Percentiles rank a stretch among this genome's conserved stretches.
phyloP scores from a whole-genome alignment of 2,888 invertebrate species.

The Cheilosia vulpina region DNA sequence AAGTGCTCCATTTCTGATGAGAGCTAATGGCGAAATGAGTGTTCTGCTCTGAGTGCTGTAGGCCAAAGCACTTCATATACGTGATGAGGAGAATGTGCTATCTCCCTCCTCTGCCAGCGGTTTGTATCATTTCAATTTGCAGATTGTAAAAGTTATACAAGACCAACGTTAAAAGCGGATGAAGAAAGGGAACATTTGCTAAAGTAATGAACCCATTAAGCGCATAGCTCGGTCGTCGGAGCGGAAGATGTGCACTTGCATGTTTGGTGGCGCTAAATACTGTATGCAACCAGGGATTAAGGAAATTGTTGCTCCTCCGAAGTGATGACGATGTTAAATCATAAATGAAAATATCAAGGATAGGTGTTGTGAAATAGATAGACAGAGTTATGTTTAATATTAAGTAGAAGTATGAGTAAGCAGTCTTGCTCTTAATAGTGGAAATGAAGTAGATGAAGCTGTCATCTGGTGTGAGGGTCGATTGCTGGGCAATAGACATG shows the following conservation, averaged over 20 bases:
- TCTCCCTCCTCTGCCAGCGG: neutral
- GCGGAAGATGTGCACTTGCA: constrained; percentile 56
- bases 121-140: constrained; percentile 46
- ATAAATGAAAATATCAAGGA: neutral
- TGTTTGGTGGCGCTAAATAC: constrained; percentile 22
- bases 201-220: constrained; percentile 55
- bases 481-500: too few relatives aligned
- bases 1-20: constrained; percentile 33
- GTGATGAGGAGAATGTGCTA: neutral
- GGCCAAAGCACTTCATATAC: constrained; percentile 16
- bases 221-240: constrained; percentile 28
- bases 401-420: too few relatives aligned
- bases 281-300: neutral
- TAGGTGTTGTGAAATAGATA: neutral
- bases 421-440: too few relatives aligned
- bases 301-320: constrained; percentile 6
- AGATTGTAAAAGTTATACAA: constrained; percentile 47
- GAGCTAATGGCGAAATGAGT: constrained; percentile 54
- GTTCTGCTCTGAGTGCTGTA: constrained; percentile 30
- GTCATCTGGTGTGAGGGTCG: too few relatives aligned
- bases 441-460: too few relatives aligned
- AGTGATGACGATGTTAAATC: constrained; percentile 6
- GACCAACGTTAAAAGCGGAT: neutral
- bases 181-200: constrained; percentile 29
- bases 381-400: too few relatives aligned